Evolutionary conservation across 2,888 invertebrate genomes (phyloP).

Genomic region (Dusona sp.): DNA sequence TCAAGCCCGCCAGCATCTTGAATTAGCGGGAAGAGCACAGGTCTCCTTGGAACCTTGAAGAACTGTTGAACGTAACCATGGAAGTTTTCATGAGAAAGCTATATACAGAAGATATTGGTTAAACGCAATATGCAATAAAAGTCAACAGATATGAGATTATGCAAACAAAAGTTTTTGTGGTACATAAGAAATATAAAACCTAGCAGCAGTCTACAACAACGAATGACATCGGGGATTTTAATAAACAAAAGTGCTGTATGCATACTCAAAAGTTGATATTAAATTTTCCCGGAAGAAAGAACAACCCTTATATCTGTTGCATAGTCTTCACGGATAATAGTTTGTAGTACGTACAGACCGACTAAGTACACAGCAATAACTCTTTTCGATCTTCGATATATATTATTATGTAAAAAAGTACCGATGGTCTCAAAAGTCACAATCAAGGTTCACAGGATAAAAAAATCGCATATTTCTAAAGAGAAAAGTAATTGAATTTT

Average conservation of each 20-base stretch:
- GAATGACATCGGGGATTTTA: not conserved
- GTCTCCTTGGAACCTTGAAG: not conserved
- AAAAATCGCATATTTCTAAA: too few species aligned
- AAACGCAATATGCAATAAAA: constrained; percentile 1
- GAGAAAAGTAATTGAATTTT: too few species aligned
- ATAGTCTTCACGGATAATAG: too few species aligned
- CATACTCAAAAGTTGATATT: not conserved
- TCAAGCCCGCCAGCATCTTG: not conserved
- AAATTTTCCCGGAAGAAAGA: not conserved
- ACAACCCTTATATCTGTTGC: not conserved
- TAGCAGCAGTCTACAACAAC: not conserved
- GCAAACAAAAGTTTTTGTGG: not conserved
- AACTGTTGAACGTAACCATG: not conserved
- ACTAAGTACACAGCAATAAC: not conserved
- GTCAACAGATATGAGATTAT: not conserved
- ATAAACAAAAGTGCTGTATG: not conserved
- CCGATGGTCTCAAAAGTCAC: too few species aligned
- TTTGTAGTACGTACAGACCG: too few species aligned
- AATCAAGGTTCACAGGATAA: too few species aligned
- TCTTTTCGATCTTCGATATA: not conserved
- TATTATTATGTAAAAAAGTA: too few species aligned
- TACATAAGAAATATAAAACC: not conserved
- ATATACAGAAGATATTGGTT: not conserved
- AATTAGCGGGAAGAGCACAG: not conserved
- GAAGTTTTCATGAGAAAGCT: not conserved